phyloP scores from a whole-genome alignment of 2,113 vertebrate genomes.

The Catharus minimus region DNA sequence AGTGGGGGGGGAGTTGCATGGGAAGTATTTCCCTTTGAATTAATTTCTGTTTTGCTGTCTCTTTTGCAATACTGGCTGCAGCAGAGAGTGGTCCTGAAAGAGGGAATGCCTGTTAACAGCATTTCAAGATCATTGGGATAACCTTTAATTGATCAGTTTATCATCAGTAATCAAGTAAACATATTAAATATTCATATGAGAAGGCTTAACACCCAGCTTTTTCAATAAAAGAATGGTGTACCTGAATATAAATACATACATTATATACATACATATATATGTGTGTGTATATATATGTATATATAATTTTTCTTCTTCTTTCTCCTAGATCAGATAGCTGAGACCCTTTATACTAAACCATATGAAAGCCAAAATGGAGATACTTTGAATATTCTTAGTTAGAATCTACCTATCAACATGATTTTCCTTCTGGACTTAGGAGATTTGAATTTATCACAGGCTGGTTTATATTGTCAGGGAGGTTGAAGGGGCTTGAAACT shows the following conservation, averaged over 20 bases:
- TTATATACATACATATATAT: too few relatives aligned
- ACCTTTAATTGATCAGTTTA: slow-evolving; percentile 65
- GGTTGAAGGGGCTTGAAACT: background rate
- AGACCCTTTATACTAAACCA: background rate
- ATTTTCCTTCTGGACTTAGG: background rate
- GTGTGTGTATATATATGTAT: too few relatives aligned
- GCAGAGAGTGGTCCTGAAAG: slow-evolving; percentile 18
- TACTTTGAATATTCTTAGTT: background rate
- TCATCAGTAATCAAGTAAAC: slow-evolving; percentile 60
- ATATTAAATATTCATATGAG: slow-evolving; percentile 55
- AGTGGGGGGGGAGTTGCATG: accelerated
- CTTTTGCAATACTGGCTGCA: background rate
- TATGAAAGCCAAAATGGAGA: background rate
- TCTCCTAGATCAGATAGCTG: background rate
- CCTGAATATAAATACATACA: background rate
- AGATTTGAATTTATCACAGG: background rate
- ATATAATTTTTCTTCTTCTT: background rate
- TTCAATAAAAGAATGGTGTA: background rate
- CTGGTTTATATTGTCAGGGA: background rate
- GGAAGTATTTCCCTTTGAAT: background rate
- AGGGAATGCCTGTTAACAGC: slow-evolving; percentile 50
- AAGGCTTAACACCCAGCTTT: background rate
- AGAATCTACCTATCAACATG: background rate
- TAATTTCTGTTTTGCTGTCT: background rate
- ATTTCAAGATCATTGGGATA: slow-evolving; percentile 63